Evolutionary conservation across 2,113 vertebrate genomes (phyloP), one percentile per base, ranked within the genome.

Genomic region (Ictalurus punctatus): DNA sequence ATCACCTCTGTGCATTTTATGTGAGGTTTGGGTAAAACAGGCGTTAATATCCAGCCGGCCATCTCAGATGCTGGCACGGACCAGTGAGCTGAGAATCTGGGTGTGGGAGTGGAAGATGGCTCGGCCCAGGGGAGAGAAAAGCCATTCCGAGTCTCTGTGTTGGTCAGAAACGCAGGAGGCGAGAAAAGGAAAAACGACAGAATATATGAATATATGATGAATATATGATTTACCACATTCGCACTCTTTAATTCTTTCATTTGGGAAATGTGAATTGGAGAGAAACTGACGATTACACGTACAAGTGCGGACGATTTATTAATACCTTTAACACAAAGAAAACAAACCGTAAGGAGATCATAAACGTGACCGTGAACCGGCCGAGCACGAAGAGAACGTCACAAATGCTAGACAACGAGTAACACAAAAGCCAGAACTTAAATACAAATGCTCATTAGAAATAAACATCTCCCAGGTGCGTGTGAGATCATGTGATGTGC

Each of bases 21-120:
- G 19, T 37, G 56, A 61, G 56, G 30, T 44, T 83, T 61, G 56
- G 14, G 27, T 54, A 56, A 80, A 80, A 56, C 27, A 56, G 25
- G 7, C 40, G 54, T 83, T 37, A 59, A 83, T 61, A 83, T 37
- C 56, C 19, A 59, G 37, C 56, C 4, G 25, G 79, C 54, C 34
- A 25, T 83, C 37, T 83, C 56, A 13, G 56, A 40, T 40, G 80
- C 30, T 25, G 19, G 56, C 34, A 83, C 56, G 21, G 56, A 83
- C 30, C 80, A 83, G 80, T 59, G 80, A 61, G 30, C 80, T 82
- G 80, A 83, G 80, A 83, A 83, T 83, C 80, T 25, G 0, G 17
- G 80, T 34, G 54, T 59, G 80, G 16, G 56, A 25, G 80, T 40
- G 80, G 9, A 61, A 25, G 80, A 83, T 40, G 54, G 30, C 30